phyloP scores from a whole-genome alignment of 1,140 invertebrate species.

The Notospermus geniculatus region DNA sequence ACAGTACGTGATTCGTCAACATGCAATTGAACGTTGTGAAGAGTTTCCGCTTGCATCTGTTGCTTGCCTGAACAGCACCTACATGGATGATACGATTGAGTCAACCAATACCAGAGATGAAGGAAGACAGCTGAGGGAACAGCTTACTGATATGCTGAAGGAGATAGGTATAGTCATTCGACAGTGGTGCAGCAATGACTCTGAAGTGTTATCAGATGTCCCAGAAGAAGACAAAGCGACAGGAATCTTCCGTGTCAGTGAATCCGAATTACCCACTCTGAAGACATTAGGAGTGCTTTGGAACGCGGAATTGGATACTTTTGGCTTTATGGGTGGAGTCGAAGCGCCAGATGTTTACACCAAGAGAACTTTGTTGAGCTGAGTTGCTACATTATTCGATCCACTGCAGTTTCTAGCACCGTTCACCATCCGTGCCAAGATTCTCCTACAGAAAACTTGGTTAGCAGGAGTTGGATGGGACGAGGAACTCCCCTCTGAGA shows the following conservation, averaged over 20 bases:
- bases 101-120: not conserved
- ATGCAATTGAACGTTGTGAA: not conserved
- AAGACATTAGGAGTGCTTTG: constrained; percentile 6
- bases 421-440: not conserved
- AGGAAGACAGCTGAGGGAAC: not conserved
- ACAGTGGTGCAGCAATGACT: no score
- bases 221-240: no score
- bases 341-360: not conserved
- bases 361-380: not conserved
- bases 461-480: constrained; percentile 2
- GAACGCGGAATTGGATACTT: constrained; percentile 16
- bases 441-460: not conserved
- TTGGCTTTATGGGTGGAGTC: not conserved
- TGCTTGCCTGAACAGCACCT: not conserved
- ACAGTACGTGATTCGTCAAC: constrained; percentile 11
- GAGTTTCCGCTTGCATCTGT: not conserved
- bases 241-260: no score
- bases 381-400: not conserved
- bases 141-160: no score
- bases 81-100: constrained; percentile 11
- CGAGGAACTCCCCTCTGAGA: not conserved
- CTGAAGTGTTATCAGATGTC: no score
- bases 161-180: no score
- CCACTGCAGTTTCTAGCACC: constrained; percentile 1
- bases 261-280: no score